Evolutionary conservation across 2,113 vertebrate genomes (phyloP).

Genomic region (Nasalis larvatus): DNA sequence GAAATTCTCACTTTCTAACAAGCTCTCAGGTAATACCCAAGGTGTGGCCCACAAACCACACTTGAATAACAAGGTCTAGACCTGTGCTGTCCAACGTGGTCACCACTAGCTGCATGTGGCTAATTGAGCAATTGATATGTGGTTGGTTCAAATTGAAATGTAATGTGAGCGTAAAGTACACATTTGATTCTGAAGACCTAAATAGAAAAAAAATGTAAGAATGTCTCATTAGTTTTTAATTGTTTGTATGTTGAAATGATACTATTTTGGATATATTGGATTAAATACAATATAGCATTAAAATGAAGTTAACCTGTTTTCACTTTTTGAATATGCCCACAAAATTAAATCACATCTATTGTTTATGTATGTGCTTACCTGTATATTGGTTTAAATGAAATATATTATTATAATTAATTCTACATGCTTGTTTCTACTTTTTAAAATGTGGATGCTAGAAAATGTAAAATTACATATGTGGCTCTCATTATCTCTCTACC

Average conservation of each 20-base stretch:
- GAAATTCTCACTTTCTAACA: not conserved
- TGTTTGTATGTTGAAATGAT: not conserved
- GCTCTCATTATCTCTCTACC: not conserved
- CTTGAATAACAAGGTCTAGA: not conserved
- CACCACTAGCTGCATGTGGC: not conserved
- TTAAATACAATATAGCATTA: not conserved
- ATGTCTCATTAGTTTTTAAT: not conserved
- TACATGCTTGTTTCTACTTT: not conserved
- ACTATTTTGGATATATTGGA: not conserved
- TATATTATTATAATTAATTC: not conserved
- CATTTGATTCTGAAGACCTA: too few species aligned
- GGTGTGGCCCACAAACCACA: rapidly evolving
- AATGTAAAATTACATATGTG: not conserved
- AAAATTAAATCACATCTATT: not conserved
- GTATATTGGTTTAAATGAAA: not conserved
- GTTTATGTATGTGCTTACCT: not conserved
- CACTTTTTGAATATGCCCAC: not conserved
- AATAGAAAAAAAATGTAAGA: not conserved
- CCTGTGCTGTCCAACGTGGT: too few species aligned
- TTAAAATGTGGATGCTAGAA: not conserved
- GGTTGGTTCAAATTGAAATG: not conserved
- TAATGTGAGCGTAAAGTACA: not conserved
- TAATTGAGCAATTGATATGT: not conserved
- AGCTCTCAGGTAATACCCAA: not conserved
- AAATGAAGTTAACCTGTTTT: not conserved